Evolutionary conservation across 2,797 vertebrate species (phyloP).

Genomic region (Hafferia zeledoni): DNA sequence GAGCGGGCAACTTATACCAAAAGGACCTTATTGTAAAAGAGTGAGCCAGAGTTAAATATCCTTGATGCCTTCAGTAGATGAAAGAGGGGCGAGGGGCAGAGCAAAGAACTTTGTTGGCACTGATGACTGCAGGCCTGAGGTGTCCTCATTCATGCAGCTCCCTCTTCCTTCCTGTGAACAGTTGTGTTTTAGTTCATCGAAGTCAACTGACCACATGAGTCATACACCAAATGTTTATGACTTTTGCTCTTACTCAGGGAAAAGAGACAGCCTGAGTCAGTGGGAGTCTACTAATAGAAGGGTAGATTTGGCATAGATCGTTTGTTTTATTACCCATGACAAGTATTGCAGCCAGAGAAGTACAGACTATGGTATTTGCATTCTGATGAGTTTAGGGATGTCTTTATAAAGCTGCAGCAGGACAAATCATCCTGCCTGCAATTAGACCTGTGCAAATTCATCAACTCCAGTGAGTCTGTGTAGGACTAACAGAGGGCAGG

Average conservation of each 20-base stretch:
- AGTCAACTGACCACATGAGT: neutral
- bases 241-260: neutral
- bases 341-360: neutral
- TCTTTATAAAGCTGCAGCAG: neutral
- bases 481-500: neutral
- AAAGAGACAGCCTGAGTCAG: neutral
- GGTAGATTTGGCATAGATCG: neutral
- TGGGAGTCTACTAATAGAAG: neutral
- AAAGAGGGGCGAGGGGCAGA: neutral
- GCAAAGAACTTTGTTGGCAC: neutral
- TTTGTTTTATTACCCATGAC: constrained; percentile 17
- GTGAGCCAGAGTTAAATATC: neutral
- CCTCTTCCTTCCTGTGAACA: neutral
- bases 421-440: neutral
- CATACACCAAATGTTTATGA: neutral
- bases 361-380: neutral
- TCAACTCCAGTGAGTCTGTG: neutral
- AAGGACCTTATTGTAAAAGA: neutral
- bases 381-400: neutral
- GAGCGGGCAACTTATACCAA: neutral
- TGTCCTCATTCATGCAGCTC: neutral
- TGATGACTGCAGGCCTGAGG: neutral
- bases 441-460: neutral
- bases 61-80: neutral
- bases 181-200: neutral